These are phyloP conservation scores for Boleophthalmus pectinirostris DNA, from an alignment of 2,113 vertebrate genomes.

Conservation along the genomic window DNA sequence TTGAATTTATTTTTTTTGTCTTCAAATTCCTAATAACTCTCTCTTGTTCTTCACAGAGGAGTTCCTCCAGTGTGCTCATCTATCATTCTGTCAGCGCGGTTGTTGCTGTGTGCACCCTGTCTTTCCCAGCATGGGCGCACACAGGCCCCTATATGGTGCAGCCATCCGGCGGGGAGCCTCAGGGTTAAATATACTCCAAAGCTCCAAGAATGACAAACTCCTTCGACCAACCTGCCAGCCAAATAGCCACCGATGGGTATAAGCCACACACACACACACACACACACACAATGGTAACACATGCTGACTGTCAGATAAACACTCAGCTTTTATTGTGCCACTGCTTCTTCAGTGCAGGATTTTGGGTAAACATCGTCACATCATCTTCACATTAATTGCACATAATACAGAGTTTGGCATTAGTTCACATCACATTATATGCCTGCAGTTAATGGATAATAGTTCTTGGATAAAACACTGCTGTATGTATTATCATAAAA, in stretches of 20 bases:
- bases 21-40: slow-evolving; percentile 7
- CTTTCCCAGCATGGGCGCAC: slow-evolving; percentile 30
- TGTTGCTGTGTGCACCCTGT: slow-evolving; percentile 29
- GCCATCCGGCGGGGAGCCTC: slow-evolving; percentile 55
- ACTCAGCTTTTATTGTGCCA: slow-evolving; percentile 32
- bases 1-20: slow-evolving; percentile 1
- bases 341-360: neutral
- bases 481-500: too few relatives aligned
- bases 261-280: slow-evolving; percentile 25
- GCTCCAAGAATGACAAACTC: slow-evolving; percentile 49
- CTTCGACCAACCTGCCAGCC: slow-evolving; percentile 47
- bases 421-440: too few relatives aligned
- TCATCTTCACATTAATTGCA: neutral
- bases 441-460: too few relatives aligned
- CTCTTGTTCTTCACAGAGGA: slow-evolving; percentile 41
- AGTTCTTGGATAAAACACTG: too few relatives aligned
- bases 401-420: neutral
- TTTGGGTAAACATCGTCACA: neutral
- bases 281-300: slow-evolving; percentile 17
- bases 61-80: slow-evolving; percentile 46
- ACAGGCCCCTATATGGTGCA: slow-evolving; percentile 68
- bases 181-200: slow-evolving; percentile 72
- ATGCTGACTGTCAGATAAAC: slow-evolving; percentile 47
- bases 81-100: slow-evolving; percentile 57
- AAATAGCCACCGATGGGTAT: slow-evolving; percentile 26